Evolutionary conservation across 2,797 vertebrate genomes (phyloP).

Genomic region (Scleropages formosus): DNA sequence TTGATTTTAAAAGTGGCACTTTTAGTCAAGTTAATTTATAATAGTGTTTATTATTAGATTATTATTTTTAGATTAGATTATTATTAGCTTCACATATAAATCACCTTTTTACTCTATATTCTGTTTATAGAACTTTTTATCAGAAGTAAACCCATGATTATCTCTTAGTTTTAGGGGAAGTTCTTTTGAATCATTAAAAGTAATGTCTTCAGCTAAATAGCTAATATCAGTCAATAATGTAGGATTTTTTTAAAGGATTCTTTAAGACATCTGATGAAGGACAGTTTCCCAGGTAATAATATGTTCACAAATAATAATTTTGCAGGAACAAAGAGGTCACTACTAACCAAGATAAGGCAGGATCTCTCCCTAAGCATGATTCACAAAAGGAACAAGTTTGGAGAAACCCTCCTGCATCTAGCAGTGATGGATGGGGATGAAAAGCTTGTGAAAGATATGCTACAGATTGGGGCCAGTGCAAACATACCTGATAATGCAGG

Average conservation of each 20-base stretch:
- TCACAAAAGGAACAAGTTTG: conserved; percentile 40
- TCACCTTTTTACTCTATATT: too few species aligned
- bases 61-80: too few species aligned
- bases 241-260: too few species aligned
- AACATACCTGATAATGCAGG: conserved; percentile 46
- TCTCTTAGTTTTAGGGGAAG: conserved; percentile 9
- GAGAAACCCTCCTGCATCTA: conserved; percentile 47
- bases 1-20: too few species aligned
- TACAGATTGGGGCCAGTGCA: conserved; percentile 36
- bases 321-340: conserved; percentile 9
- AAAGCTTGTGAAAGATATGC: conserved; percentile 35
- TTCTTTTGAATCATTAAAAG: too few species aligned
- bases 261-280: too few species aligned
- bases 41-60: too few species aligned
- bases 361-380: conserved; percentile 13
- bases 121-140: background rate
- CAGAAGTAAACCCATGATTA: conserved; percentile 3
- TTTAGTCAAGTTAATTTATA: too few species aligned
- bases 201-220: too few species aligned
- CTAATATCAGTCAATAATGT: too few species aligned
- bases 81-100: too few species aligned
- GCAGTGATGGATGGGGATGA: conserved; percentile 40
- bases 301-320: too few species aligned
- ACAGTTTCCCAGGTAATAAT: conserved; percentile 9
- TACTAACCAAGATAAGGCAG: conserved; percentile 27